Evolutionary conservation across 2,797 vertebrate genomes (phyloP), one percentile per base, ranked within the genome.

Genomic region (Acipenser ruthenus): DNA sequence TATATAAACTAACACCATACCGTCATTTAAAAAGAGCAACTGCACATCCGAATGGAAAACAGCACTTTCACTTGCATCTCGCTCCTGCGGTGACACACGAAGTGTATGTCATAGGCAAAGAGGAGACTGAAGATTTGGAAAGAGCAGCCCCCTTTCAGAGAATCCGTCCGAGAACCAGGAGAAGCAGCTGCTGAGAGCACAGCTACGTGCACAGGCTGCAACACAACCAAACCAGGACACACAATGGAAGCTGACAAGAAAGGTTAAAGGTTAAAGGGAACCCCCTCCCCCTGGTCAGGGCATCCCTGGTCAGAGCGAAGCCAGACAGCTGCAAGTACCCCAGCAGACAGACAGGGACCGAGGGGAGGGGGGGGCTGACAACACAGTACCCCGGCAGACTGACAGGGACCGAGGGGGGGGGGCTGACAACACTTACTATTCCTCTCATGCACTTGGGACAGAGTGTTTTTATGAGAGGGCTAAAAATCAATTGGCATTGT

Each of bases 231-330:
- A n/a, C 56, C 56, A 59, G 77, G 74, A 37, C 73, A 81, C 75
- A 75, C 71, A 80, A 80, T 79, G 81, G 77, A 80, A 78, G 77
- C 23, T 37, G 77, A 75, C 79, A 77, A 6, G 73, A 79, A 71
- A 74, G 80, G 71, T 75, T 49, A 56, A 12, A 37, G 47, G 68
- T 49, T 56, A 63, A 67, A 2, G 50, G 53, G 37, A 65, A 60
- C 63, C 65, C 67, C 68, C 62, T 50, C 63, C 15, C 15, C 15
- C 15, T 18, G 15, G 15, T 63, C 23, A 15, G 69, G 69, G 67
- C 69, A 73, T 50, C 9, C 4, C 62, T 63, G 15, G 15, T 72
- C 70, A 77, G 15, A 59, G 52, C 67, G 55, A 49, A 71, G 64
- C 70, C 71, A 77, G 77, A 76, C 73, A 78, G 71, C 72, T 68